phyloP scores from a whole-genome alignment of 2,797 vertebrate genomes.

The Oreortyx pictus region DNA sequence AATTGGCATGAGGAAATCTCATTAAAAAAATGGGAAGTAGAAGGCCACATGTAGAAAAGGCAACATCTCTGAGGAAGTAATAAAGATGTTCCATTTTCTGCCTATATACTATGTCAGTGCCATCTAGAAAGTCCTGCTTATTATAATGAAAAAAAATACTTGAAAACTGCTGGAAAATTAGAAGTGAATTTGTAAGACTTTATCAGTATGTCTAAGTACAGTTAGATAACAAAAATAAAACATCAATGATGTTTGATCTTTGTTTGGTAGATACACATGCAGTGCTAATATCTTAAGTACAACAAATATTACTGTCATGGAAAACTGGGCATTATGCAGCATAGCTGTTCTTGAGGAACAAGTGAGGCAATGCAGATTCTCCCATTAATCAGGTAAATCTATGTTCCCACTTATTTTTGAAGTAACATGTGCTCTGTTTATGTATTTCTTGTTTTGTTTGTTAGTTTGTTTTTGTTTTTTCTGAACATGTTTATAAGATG shows the following conservation, averaged over 20 bases:
- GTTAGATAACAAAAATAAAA: neutral
- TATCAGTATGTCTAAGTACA: neutral
- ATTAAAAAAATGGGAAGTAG: conserved; percentile 45
- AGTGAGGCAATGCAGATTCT: neutral
- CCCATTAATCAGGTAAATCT: neutral
- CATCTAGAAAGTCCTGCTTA: conserved; percentile 22
- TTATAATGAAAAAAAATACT: neutral
- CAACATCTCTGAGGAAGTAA: conserved; percentile 27
- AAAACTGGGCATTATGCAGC: neutral
- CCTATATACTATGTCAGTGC: conserved; percentile 36
- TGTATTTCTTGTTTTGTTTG: neutral
- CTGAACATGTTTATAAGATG: neutral
- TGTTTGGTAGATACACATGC: neutral
- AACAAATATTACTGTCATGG: neutral
- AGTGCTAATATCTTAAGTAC: neutral
- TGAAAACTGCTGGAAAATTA: neutral
- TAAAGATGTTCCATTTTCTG: conserved; percentile 47
- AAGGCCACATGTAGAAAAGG: conserved; percentile 22
- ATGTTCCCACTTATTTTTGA: neutral
- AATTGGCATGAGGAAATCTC: neutral
- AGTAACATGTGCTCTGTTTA: neutral
- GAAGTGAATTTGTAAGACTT: neutral
- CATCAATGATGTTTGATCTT: neutral
- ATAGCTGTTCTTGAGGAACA: neutral
- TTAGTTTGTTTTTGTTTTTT: neutral